Evolutionary conservation across 2,888 invertebrate genomes (phyloP), one percentile per base, ranked within the genome.

Genomic region (Himalopsyche japonica): DNA sequence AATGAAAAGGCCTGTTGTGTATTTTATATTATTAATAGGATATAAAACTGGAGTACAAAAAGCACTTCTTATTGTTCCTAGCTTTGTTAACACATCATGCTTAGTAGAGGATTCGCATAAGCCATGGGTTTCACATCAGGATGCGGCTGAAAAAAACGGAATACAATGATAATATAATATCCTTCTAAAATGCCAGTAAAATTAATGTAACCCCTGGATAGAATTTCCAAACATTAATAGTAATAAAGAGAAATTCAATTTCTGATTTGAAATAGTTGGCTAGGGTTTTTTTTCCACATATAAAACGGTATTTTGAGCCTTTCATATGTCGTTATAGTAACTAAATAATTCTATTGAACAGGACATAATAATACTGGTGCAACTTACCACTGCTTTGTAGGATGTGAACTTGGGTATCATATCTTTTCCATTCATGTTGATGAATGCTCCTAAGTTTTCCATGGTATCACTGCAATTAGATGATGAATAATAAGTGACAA

Each of bases 371-470:
- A 4, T 43, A 30, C 12, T 10, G 0, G 20, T 70, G 15, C 7
- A 30, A 12, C 96, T 94, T 93, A 98, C 98, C 95, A 98, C 99
- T 89, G 98, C 98, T 90, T 96, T 96, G 91, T 98, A 99, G 6
- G 97, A 95, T 83, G 95, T 96, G 92, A 96, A 98, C 88, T 96
- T 94, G 77, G 99, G 99, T 90, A 94, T 95, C 93, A 99, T 95
- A 90, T 97, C 96, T 90, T 95, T 95, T 86, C 99, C 99, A 87
- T 95, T 97, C 90, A 99, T 94, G 88, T 95, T 98, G 89, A 99
- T 98, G 92, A 97, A 99, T 89, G 99, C 99, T 90, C 99, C 99
- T 91, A 96, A 95, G 93, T 99, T 99, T 89, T 98, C 98, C 98
- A 99, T 99, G 84, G 98, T 97, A 95, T 99, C 99, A 94, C 98